phyloP scores from a whole-genome alignment of 2,797 vertebrate genomes.

The Lates japonicus region DNA sequence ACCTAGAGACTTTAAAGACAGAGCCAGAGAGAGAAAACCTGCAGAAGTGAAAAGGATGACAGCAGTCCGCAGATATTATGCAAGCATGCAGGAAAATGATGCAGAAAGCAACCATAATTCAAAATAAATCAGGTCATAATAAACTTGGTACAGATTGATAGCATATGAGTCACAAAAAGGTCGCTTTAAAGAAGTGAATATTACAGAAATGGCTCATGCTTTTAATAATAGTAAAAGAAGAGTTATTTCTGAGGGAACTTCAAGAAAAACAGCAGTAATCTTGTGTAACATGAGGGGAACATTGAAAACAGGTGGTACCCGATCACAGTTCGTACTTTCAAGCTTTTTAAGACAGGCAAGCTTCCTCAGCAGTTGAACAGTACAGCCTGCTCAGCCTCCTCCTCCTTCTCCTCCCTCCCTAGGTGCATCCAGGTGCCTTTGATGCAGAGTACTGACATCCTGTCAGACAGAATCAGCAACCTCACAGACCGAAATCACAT shows the following conservation, averaged over 20 bases:
- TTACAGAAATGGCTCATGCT: background rate
- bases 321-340: no score
- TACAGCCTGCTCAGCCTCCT: background rate
- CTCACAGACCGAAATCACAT: conserved; percentile 33
- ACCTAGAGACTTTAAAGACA: conserved; percentile 41
- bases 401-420: no score
- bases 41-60: background rate
- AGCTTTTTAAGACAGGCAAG: no score
- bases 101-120: no score
- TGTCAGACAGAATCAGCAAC: conserved; percentile 21
- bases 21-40: background rate
- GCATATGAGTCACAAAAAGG: background rate
- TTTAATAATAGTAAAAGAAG: background rate
- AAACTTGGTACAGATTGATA: background rate
- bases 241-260: no score
- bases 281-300: no score
- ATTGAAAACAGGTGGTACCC: no score
- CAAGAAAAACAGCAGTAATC: no score
- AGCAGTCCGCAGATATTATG: background rate
- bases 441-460: conserved; percentile 16
- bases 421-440: conserved; percentile 14
- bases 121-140: background rate
- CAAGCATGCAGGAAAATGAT: background rate
- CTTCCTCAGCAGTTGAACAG: background rate
- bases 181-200: background rate